These are phyloP conservation scores for Cordilura impudica DNA, from an alignment of 2,888 invertebrate genomes.

Conservation along the genomic window DNA sequence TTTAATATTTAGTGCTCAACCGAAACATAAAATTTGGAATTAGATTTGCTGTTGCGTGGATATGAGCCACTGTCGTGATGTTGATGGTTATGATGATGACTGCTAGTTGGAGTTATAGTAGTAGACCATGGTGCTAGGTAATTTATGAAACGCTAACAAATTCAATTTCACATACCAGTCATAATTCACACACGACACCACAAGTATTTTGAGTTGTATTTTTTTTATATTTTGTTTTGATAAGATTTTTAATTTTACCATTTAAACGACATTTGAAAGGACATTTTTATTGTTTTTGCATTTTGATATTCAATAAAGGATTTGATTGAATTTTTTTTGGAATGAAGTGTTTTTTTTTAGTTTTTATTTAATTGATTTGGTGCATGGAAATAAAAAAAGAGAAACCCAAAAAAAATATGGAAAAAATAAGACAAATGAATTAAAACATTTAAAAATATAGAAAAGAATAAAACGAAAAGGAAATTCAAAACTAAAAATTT, in stretches of 20 bases:
- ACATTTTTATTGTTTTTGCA: conserved; percentile 33
- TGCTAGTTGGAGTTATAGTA: conserved; percentile 47
- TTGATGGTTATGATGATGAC: conserved; percentile 54
- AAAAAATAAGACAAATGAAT: conserved; percentile 67
- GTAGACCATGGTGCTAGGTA: conserved; percentile 75
- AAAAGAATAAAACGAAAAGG: conserved; percentile 46
- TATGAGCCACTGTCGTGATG: conserved; percentile 71
- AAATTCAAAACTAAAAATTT: conserved; percentile 61
- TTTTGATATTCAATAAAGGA: conserved; percentile 43
- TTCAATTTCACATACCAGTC: conserved; percentile 33
- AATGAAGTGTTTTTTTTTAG: conserved; percentile 60
- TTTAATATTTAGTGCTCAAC: conserved; percentile 71
- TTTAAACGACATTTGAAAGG: conserved; percentile 36
- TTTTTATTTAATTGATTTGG: conserved; percentile 65
- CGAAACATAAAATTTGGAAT: conserved; percentile 77
- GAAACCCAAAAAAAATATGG: conserved; percentile 67
- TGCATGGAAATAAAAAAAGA: conserved; percentile 75
- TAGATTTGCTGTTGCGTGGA: conserved; percentile 75
- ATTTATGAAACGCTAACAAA: conserved; percentile 73
- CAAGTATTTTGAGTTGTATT: conserved; percentile 11
- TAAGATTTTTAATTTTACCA: conserved; percentile 27
- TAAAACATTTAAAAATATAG: conserved; percentile 64
- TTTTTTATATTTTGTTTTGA: conserved; percentile 45
- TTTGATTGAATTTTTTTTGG: conserved; percentile 60
- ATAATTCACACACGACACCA: conserved; percentile 55